Base-by-base conservation (phyloP, 2,888 invertebrate genomes). In the Nipponacmea schrenckii region DNA sequence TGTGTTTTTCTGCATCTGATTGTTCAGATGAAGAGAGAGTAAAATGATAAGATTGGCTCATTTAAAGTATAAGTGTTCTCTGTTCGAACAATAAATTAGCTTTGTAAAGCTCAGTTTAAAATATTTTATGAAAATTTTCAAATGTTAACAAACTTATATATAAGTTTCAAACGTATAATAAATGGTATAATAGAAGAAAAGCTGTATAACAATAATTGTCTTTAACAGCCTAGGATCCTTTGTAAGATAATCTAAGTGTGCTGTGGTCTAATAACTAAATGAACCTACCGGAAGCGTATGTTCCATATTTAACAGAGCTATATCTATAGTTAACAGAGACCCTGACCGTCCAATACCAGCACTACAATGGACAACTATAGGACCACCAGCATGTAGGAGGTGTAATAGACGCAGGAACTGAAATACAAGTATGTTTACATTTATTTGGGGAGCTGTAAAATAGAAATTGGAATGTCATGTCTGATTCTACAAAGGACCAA, bases 361-460 rank as follows among this genome's bases (percentile, higher is more conserved):
- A 83, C 89, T 89, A 79, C 90, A 90, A 81, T 90, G 90, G 3
- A 90, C 87, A 65, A 90, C 79, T 12, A 90, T 81, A 4, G 90
- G 90, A 83, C 97, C 96, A n/a, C 77, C 74, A 10, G 70, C 74
- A 68, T 84, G 82, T 15, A 83, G 73, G 69, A 81, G 72, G 67
- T 86, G 84, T 64, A 85, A 77, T 65, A 87, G 75, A 31, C 81
- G 80, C 64, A 87, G 76, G 74, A 80, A 84, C 87, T 88, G 81
- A 24, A 84, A 82, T 68, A 44, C 56, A 10, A 73, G 27, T 26
- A 50, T 62, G 20, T 31, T n/a, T n/a, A n/a, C n/a, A n/a, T n/a
- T n/a, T n/a, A n/a, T n/a, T n/a, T n/a, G n/a, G n/a, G n/a, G n/a
- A n/a, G n/a, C n/a, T n/a, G n/a, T n/a, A n/a, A n/a, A n/a, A n/a